Conservation (phyloP, 1,140 invertebrate species). For the silkworm (Bombyx mori) region ASM3026992v2 NC_085122.1:795001-795500, state of each 20-base stretch:
- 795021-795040: no score
- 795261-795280: slow-evolving; percentile 9
- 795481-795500: no score
- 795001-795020: background rate
- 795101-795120: no score
- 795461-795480: slow-evolving; percentile 32
- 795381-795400: slow-evolving; percentile 24
- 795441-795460: slow-evolving; percentile 20
- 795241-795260: background rate
- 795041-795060: no score
- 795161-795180: no score
- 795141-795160: no score
- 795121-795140: no score
- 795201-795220: no score
- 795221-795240: background rate
- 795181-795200: no score
- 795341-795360: slow-evolving; percentile 27
- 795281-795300: slow-evolving; percentile 29
- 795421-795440: slow-evolving; percentile 27
- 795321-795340: slow-evolving; percentile 44
- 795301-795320: slow-evolving; percentile 36
- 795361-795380: slow-evolving; percentile 24
- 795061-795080: no score
- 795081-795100: no score
- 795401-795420: slow-evolving; percentile 32